Evolutionary conservation across 2,888 invertebrate genomes (phyloP).

Genomic region (Agrotis segetum): DNA sequence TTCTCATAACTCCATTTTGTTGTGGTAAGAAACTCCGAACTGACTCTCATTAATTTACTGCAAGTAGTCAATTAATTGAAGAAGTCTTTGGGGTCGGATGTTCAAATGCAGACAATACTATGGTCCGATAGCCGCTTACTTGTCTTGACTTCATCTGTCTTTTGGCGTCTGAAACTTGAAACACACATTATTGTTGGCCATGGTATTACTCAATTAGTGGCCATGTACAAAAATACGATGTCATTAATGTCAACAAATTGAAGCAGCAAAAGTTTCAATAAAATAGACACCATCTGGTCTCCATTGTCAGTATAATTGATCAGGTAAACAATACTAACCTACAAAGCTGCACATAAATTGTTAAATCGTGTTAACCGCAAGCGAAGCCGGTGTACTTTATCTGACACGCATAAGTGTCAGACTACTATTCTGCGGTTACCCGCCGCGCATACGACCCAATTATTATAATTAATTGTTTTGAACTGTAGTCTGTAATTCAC

Average conservation of each 20-base stretch:
- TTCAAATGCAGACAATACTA: neutral
- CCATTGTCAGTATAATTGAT: conserved; percentile 40
- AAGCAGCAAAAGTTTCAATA: neutral
- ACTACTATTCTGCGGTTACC: conserved; percentile 69
- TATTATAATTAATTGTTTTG: conserved; percentile 67
- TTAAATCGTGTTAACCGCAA: conserved; percentile 63
- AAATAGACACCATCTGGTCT: conserved; percentile 8
- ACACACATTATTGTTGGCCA: neutral
- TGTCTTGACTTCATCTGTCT: neutral
- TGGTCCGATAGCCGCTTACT: neutral
- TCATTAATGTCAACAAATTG: neutral
- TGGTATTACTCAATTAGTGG: neutral
- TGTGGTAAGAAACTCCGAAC: conserved; percentile 1
- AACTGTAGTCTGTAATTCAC: conserved; percentile 45
- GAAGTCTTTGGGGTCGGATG: neutral
- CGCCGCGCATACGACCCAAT: conserved; percentile 72
- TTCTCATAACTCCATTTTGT: neutral
- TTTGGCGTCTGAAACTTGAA: neutral
- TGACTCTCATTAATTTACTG: conserved; percentile 4
- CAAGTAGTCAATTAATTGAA: conserved; percentile 2
- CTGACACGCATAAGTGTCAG: conserved; percentile 62
- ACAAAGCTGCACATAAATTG: conserved; percentile 52
- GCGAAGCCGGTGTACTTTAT: conserved; percentile 59
- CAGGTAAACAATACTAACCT: conserved; percentile 58
- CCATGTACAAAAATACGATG: neutral